phyloP scores from a whole-genome alignment of 2,113 vertebrate species.

The Hypocryptadius cinnamomeus region DNA sequence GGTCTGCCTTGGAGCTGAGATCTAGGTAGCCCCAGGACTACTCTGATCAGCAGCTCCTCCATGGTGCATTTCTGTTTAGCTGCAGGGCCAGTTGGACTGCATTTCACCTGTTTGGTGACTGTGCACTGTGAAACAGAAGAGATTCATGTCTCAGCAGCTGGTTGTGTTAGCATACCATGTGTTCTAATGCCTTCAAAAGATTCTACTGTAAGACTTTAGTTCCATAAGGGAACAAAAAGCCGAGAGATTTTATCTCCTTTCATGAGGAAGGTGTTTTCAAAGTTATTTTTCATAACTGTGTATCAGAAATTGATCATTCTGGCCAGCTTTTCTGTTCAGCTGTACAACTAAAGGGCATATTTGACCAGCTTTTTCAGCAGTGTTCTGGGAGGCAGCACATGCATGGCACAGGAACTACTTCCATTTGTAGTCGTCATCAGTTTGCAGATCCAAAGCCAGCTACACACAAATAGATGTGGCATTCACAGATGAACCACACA shows the following conservation, averaged over 20 bases:
- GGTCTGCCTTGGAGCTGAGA: neutral
- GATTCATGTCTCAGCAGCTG: neutral
- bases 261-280: neutral
- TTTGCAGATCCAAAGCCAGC: neutral
- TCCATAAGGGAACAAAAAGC: neutral
- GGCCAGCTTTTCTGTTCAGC: neutral
- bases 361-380: neutral
- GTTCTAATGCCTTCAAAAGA: neutral
- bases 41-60: neutral
- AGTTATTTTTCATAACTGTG: neutral
- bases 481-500: neutral
- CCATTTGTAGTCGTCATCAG: neutral
- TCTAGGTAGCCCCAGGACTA: neutral
- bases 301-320: neutral
- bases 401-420: neutral
- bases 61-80: neutral
- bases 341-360: neutral
- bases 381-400: neutral
- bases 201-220: neutral
- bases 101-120: neutral
- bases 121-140: neutral
- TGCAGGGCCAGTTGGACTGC: neutral
- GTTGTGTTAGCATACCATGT: accelerated
- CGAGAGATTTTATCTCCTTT: neutral
- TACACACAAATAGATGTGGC: neutral